phyloP scores from a whole-genome alignment of 2,797 vertebrate species.

The Chromobotia macracanthus region DNA sequence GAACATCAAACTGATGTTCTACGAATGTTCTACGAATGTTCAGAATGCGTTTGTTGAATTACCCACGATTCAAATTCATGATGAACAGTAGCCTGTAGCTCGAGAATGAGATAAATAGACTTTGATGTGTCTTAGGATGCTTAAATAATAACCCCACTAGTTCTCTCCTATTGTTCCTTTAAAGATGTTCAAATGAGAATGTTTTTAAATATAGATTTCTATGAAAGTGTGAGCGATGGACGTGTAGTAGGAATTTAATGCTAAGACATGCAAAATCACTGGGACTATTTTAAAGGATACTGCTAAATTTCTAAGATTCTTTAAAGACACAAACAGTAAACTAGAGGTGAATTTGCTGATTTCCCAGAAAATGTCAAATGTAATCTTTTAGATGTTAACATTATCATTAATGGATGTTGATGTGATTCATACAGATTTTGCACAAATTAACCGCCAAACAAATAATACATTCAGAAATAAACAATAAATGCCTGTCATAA shows the following conservation, averaged over 20 bases:
- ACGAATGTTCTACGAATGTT: conserved; percentile 43
- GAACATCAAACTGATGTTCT: conserved; percentile 39
- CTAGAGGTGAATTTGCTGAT: not conserved
- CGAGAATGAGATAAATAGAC: conserved; percentile 20
- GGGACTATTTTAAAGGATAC: not conserved
- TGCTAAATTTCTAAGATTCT: not conserved
- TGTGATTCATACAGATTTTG: not conserved
- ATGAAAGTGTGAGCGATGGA: conserved; percentile 11
- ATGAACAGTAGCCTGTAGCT: conserved; percentile 30
- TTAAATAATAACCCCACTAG: conserved; percentile 10
- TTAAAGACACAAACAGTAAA: conserved; percentile 10
- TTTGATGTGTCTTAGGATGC: conserved; percentile 9
- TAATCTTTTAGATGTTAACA: conserved; percentile 17
- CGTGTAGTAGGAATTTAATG: not conserved
- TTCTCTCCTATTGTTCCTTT: conserved; percentile 26
- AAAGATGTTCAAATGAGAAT: conserved; percentile 25
- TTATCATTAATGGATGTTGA: conserved; percentile 2
- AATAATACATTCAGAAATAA: too few relatives aligned
- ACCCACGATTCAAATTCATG: conserved; percentile 35
- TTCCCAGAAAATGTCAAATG: conserved; percentile 2
- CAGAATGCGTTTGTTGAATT: conserved; percentile 44
- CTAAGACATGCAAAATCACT: not conserved
- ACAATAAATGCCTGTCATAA: too few relatives aligned
- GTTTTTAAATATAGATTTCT: not conserved
- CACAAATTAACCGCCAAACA: too few relatives aligned